A percentile compares a stretch with the other conserved stretches of the same genome.
These are phyloP conservation scores for Campaea margaritaria DNA, from an alignment of 2,888 invertebrate genomes.

Conservation along the genomic window DNA sequence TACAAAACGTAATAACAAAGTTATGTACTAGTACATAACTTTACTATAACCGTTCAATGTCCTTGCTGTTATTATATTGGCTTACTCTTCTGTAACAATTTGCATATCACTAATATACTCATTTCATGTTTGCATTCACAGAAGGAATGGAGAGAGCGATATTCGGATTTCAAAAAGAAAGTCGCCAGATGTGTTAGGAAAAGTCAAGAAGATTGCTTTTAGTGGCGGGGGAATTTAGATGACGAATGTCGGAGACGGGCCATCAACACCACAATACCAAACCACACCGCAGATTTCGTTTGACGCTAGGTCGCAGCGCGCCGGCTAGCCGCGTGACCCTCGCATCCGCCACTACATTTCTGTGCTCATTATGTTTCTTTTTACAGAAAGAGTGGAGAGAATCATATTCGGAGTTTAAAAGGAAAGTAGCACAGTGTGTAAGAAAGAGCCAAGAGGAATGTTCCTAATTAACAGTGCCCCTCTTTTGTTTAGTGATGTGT, in stretches of 20 bases:
- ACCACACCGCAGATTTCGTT: conserved; percentile 52
- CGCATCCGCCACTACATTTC: conserved; percentile 67
- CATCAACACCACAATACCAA: conserved; percentile 60
- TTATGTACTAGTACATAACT: too few species aligned
- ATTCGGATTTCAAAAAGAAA: conserved; percentile 98
- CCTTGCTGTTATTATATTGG: not conserved
- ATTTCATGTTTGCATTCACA: conserved; percentile 83
- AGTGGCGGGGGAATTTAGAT: conserved; percentile 73
- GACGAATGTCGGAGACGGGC: conserved; percentile 76
- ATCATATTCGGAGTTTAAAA: conserved; percentile 98
- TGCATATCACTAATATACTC: conserved; percentile 46
- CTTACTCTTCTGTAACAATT: not conserved
- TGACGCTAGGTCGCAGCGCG: conserved; percentile 59
- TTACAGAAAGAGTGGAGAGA: conserved; percentile 99
- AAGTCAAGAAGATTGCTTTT: conserved; percentile 99
- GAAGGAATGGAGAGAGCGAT: conserved; percentile 99
- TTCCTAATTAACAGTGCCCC: conserved; percentile 90
- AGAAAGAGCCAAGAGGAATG: conserved; percentile 99
- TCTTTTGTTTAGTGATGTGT: conserved; percentile 82
- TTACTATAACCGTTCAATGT: not conserved
- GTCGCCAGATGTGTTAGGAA: conserved; percentile 99
- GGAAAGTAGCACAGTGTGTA: conserved; percentile 98
- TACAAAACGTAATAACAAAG: not conserved
- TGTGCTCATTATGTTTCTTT: conserved; percentile 83
- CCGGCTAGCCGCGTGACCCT: conserved; percentile 54